phyloP scores from a whole-genome alignment of 2,888 invertebrate genomes.

The Eurois occulta region DNA sequence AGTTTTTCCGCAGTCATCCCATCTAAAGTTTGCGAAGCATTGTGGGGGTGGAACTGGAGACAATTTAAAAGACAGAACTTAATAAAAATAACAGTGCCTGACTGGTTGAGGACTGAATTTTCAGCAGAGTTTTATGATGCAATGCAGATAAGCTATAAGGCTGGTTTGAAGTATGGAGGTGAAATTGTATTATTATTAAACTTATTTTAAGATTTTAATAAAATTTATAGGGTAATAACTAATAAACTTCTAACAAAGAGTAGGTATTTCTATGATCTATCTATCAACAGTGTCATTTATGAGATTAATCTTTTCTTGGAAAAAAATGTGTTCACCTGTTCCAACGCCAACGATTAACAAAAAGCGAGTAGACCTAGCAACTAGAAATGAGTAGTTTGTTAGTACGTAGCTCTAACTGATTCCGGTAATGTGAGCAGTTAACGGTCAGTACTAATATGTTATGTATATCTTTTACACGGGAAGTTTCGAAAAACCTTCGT shows the following conservation, averaged over 20 bases:
- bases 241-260: too few species aligned
- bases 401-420: too few species aligned
- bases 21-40: slow-evolving; percentile 80
- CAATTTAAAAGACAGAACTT: not conserved
- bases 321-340: not conserved
- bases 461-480: too few species aligned
- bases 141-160: not conserved
- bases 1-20: slow-evolving; percentile 82
- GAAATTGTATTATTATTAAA: not conserved
- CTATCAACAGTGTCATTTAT: not conserved
- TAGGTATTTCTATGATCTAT: too few species aligned
- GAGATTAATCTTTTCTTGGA: not conserved
- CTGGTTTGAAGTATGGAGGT: not conserved
- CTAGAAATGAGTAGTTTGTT: too few species aligned
- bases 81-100: not conserved
- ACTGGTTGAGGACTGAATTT: slow-evolving; percentile 4
- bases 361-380: not conserved
- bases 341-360: not conserved
- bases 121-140: not conserved
- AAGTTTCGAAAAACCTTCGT: too few species aligned
- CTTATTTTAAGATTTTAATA: too few species aligned
- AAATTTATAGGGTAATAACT: too few species aligned
- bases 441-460: too few species aligned
- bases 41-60: slow-evolving; percentile 79
- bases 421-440: too few species aligned